Evolutionary conservation across 2,113 vertebrate genomes (phyloP), one percentile per base, ranked within the genome.

Genomic region (Tricholaema leucomelas): DNA sequence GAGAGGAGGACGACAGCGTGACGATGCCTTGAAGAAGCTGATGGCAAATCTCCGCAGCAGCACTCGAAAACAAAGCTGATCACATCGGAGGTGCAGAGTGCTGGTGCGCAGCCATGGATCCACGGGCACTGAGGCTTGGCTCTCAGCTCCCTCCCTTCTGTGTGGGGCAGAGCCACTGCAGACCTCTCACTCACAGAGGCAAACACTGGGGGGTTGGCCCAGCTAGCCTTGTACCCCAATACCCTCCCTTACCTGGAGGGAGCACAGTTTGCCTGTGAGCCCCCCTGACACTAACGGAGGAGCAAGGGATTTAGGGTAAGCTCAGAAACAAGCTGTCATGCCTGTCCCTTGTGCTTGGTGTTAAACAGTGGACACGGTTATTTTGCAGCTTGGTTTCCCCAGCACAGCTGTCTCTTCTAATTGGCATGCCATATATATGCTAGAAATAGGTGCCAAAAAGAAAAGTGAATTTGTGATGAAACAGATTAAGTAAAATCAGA

Each of bases 371-470:
- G 10, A 70, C 48, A 15, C 0, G 0, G 35, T 42, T 81, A n/a
- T 55, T 86, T 84, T 72, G 38, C 44, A 63, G 73, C 21, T n/a
- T 42, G 13, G 12, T 84, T 88, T 78, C 70, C 58, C 59, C 63
- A 82, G 67, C 28, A 61, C 63, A 92, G 78, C 90, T 91, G 42
- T 67, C 44, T 76, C 59, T 63, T 84, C 71, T 76, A 63, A 76
- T 55, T 1, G 0, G 36, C 0, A 0, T 46, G 28, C 48, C 3
- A 1, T 44, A 3, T 4, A 2, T 4, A 4, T 63, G 33, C 36
- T 80, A 66, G 67, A 91, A 89, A 85, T 69, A 73, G 9, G 25
- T 77, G 50, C 25, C n/a, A n/a, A n/a, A n/a, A 63, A 85, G 82
- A n/a, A 35, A 58, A 82, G 21, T 69, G 60, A 79, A 65, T 58